phyloP scores from a whole-genome alignment of 2,113 vertebrate genomes.

The Heterotis niloticus region DNA sequence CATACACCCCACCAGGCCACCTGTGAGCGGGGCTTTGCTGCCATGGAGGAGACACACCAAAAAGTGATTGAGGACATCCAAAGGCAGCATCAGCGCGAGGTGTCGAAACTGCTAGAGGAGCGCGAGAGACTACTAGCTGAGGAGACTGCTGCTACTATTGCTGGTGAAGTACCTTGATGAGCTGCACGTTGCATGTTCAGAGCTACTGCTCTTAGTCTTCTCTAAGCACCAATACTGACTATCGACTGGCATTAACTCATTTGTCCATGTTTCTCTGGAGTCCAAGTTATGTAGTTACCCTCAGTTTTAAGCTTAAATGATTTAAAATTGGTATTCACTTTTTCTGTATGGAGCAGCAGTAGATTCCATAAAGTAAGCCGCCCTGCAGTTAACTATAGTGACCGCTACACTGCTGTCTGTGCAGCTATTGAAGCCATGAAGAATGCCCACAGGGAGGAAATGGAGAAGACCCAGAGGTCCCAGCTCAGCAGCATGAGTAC shows the following conservation, averaged over 20 bases:
- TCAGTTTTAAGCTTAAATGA: no score
- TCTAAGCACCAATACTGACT: no score
- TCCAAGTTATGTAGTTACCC: no score
- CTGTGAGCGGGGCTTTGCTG: conserved; percentile 91
- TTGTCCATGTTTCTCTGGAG: no score
- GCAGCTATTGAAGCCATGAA: conserved; percentile 98
- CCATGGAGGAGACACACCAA: conserved; percentile 96
- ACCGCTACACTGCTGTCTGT: background rate
- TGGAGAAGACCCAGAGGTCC: conserved; percentile 88
- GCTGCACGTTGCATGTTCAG: no score
- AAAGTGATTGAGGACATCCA: conserved; percentile 93
- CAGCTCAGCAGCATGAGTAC: conserved; percentile 86
- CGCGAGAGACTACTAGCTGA: conserved; percentile 89
- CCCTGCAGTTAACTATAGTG: no score
- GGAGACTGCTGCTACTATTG: conserved; percentile 92
- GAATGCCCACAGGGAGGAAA: conserved; percentile 90
- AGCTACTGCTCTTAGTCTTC: no score
- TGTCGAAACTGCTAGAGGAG: conserved; percentile 88
- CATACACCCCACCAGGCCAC: conserved; percentile 73
- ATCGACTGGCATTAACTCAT: no score
- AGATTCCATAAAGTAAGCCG: no score
- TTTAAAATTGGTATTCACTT: no score
- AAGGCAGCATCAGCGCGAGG: conserved; percentile 90
- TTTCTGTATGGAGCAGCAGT: no score
- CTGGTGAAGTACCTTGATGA: conserved; percentile 63